Base-by-base conservation (phyloP, 2,797 vertebrate genomes). In the Sylvia borin region DNA sequence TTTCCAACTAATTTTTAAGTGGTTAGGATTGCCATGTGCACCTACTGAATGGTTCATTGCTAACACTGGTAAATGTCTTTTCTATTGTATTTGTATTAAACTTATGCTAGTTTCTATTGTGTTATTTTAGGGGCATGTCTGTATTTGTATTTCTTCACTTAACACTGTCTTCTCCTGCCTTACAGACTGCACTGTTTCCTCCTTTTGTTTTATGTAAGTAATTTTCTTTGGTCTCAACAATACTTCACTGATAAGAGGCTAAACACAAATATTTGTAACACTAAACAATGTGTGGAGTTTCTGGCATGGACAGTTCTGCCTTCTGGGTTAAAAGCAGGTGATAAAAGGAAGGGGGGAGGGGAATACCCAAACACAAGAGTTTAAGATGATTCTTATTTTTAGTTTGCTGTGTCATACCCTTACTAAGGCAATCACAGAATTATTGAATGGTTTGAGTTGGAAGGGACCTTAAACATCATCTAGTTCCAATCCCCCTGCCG, bases 141-240 rank as follows among this genome's bases (percentile, higher is more conserved):
- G 25, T 88, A 54, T 90, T 85, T 77, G 27, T 78, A 51, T 71
- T 87, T 90, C 72, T 91, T 88, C 58, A 58, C n/a, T 91, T 83
- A 83, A 68, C 24, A 20, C 47, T 65, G 22, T 72, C 58, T 93
- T 92, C 87, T 93, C 21, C 87, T 93, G 65, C 68, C 58, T 93
- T 86, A 62, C 64, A 74, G 66, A 62, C 50, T 88, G 62, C 48
- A 58, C 61, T 81, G 71, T 66, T 96, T 96, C 94, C 90, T 94
- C 60, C 87, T 93, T 92, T 96, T 95, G 87, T 92, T 95, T 87
- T 54, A 43, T 40, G 55, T 47, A 84, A 88, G 70, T 77, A 68
- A 40, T 16, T 51, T 81, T 70, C 90, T 89, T 84, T 72, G 3
- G 45, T 92, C 85, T 57, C 34, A 85, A 95, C 76, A 92, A 75